Base-by-base conservation (phyloP, 2,888 invertebrate genomes). In the Drosophila eohydei region DNA sequence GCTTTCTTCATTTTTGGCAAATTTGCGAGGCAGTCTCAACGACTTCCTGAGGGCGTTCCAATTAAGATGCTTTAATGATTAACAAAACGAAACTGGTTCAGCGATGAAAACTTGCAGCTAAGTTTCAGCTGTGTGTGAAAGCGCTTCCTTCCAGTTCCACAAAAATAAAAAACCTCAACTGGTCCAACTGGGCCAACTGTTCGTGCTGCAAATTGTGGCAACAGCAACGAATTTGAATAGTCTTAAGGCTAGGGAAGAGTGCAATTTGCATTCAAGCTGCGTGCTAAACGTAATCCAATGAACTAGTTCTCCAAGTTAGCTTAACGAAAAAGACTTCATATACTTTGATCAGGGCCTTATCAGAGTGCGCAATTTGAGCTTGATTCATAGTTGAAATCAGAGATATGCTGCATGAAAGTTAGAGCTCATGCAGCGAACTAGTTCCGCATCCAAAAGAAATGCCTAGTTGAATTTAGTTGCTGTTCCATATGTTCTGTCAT, bases 51-150 rank as follows among this genome's bases (percentile, higher is more conserved):
- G 61, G 75, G 64, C 76, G 80, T 80, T 80, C 36, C 59, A 64
- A 80, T 75, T 78, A 51, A 61, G 76, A 76, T 76, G 63, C 64
- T 44, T 51, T 50, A 46, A 48, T 51, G 80, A 79, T 80, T 76
- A 70, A 44, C 43, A 28, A 61, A 46, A 57, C 40, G 52, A 48
- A 78, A 76, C 76, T 63, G 63, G 80, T 70, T 70, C 50, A 38
- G 32, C 41, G 7, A 28, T 48, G n/a, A 16, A 66, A 66, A 46
- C 43, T 46, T 55, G 40, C 32, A 34, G 28, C 16, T n/a, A 14
- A 66, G 34, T 32, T 38, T 46, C 40, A 28, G 28, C 30, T 67
- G 16, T 32, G n/a, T 46, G 56, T 56, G 69, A 44, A 55, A 68
- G 66, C 55, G 69, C 68, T 66, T 66, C 34, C 68, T 68, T 68